These are phyloP conservation scores for Trochalopteron elliotii DNA, from an alignment of 2,113 vertebrate genomes.

Conservation along the genomic window DNA sequence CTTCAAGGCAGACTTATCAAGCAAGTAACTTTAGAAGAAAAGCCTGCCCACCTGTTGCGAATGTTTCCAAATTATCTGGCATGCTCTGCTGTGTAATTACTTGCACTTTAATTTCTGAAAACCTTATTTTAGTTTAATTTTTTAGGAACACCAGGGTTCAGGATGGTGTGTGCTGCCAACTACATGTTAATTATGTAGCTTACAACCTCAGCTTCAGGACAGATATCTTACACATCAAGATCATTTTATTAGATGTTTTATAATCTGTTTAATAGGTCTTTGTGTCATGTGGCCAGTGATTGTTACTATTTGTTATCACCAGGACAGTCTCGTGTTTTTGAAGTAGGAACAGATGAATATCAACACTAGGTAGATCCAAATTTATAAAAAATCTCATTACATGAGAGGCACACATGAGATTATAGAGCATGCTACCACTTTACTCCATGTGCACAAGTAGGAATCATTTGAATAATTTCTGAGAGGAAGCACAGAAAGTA, in stretches of 20 bases:
- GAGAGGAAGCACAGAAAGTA: neutral
- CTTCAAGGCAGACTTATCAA: slow-evolving; percentile 18
- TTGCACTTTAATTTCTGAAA: neutral
- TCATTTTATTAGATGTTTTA: neutral
- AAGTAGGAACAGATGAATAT: neutral
- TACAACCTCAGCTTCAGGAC: neutral
- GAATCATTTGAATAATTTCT: neutral
- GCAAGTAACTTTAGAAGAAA: neutral
- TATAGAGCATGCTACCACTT: neutral
- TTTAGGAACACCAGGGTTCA: neutral
- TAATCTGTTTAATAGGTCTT: neutral
- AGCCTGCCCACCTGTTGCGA: slow-evolving; percentile 19
- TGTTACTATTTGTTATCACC: neutral
- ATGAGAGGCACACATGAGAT: neutral
- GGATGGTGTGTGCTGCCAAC: neutral
- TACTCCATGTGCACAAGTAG: neutral
- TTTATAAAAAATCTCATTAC: neutral
- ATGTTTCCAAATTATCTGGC: slow-evolving; percentile 16
- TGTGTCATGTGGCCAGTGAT: neutral
- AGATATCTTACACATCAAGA: neutral
- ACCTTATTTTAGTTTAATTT: neutral
- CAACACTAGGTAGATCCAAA: neutral
- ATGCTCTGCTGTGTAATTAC: neutral
- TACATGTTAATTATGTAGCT: neutral
- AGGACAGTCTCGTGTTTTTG: neutral